phyloP scores from a whole-genome alignment of 2,888 invertebrate species.

The Chydorus sphaericus region DNA sequence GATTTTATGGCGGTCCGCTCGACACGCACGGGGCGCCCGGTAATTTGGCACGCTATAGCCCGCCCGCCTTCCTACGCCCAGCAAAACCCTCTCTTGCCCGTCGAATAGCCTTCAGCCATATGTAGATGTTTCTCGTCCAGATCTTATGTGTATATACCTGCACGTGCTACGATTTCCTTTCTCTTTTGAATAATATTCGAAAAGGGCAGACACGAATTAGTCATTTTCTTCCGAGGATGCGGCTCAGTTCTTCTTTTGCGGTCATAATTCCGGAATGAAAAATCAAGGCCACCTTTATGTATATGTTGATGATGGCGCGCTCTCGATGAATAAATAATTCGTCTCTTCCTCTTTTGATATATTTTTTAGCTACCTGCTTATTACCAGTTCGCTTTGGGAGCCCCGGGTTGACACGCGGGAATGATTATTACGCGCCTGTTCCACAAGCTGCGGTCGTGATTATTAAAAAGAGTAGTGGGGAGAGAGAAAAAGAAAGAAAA shows the following conservation, averaged over 20 bases:
- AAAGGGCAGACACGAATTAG: constrained; percentile 2
- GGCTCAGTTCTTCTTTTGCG: background rate
- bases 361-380: too few relatives aligned
- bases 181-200: background rate
- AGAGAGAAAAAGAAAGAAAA: background rate
- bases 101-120: background rate
- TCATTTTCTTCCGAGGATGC: background rate
- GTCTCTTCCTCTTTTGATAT: constrained; percentile 4
- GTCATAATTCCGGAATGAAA: background rate
- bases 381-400: background rate
- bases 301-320: constrained; percentile 1
- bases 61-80: constrained; percentile 9
- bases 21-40: constrained; percentile 13
- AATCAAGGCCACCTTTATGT: constrained; percentile 2
- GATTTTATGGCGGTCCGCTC: constrained; percentile 13
- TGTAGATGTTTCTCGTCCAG: background rate
- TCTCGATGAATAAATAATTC: constrained; percentile 3
- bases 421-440: background rate
- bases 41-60: constrained; percentile 36
- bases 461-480: background rate
- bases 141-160: background rate
- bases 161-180: background rate
- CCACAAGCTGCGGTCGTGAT: background rate
- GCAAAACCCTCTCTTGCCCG: constrained; percentile 11
- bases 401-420: background rate